Percentiles rank a stretch among this genome's conserved stretches.
These are phyloP conservation scores for Geococcyx californianus DNA, from an alignment of 2,113 vertebrate genomes.

Conservation along the genomic window DNA sequence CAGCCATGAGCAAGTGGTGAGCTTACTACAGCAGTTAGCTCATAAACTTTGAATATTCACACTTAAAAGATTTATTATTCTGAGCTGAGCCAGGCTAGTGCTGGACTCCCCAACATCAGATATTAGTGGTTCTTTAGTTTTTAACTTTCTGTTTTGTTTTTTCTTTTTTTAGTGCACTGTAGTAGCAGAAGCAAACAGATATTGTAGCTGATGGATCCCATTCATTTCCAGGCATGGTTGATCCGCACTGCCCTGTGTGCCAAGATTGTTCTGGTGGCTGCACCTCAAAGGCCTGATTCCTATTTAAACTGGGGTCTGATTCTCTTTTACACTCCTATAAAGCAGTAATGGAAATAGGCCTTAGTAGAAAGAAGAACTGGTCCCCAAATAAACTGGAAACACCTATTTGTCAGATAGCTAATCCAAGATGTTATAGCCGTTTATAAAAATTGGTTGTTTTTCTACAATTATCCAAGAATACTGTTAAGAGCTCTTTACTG, in stretches of 20 bases:
- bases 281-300: not conserved
- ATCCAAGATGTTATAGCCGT: not conserved
- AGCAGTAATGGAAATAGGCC: not conserved
- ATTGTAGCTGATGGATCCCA: not conserved
- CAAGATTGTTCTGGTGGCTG: not conserved
- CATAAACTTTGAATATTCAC: not conserved
- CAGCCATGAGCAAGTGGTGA: not conserved
- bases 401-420: conserved; percentile 40
- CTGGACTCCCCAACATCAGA: not conserved
- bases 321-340: not conserved
- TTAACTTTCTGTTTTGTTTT: not conserved
- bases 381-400: not conserved
- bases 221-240: not conserved
- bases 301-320: not conserved
- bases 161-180: not conserved
- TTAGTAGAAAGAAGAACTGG: not conserved
- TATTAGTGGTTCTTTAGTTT: not conserved
- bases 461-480: not conserved
- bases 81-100: not conserved
- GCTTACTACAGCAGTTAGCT: not conserved
- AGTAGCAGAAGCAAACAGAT: not conserved
- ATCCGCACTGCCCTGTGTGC: not conserved
- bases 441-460: conserved; percentile 31
- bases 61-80: not conserved
- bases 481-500: not conserved